A percentile compares a stretch with the other conserved stretches of the same genome.
These are phyloP conservation scores for Rhombomys opimus DNA, from an alignment of 2,113 vertebrate genomes.

Conservation along the genomic window DNA sequence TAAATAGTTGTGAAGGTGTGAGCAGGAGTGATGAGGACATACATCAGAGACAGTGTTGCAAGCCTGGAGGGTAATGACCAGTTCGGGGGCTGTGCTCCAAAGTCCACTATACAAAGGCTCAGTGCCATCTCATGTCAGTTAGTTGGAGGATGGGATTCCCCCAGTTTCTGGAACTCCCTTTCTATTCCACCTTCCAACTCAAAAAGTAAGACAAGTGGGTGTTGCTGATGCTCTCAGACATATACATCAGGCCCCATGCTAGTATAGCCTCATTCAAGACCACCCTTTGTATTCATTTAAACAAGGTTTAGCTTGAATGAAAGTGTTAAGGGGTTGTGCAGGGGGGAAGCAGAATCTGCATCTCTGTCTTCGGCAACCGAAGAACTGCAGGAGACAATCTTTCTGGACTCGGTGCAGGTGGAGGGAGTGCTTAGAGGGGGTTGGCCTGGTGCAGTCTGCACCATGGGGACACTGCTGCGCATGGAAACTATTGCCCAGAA, in stretches of 20 bases:
- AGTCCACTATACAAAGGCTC: not conserved
- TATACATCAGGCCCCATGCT: rapidly evolving
- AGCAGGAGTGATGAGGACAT: not conserved
- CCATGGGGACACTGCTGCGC: slow-evolving; percentile 23
- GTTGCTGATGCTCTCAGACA: not conserved
- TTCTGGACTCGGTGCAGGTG: slow-evolving; percentile 63
- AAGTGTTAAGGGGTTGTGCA: slow-evolving; percentile 67
- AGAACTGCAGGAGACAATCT: slow-evolving; percentile 77
- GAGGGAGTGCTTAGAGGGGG: not conserved
- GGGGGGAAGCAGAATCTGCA: slow-evolving; percentile 78
- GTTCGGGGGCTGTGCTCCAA: not conserved
- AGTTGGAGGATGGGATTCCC: not conserved
- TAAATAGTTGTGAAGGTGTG: not conserved
- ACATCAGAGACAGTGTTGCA: not conserved
- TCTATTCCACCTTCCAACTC: not conserved
- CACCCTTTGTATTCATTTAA: not conserved
- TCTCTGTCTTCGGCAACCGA: slow-evolving; percentile 78
- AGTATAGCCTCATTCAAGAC: not conserved
- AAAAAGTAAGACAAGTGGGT: not conserved
- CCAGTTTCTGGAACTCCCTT: not conserved
- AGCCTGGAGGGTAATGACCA: not conserved
- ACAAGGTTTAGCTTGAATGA: not conserved
- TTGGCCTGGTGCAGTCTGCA: slow-evolving; percentile 53
- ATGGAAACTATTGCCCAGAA: slow-evolving; percentile 74
- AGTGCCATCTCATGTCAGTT: rapidly evolving